Base-by-base conservation (phyloP, 2,888 invertebrate species). In the Cryptus armator region DNA sequence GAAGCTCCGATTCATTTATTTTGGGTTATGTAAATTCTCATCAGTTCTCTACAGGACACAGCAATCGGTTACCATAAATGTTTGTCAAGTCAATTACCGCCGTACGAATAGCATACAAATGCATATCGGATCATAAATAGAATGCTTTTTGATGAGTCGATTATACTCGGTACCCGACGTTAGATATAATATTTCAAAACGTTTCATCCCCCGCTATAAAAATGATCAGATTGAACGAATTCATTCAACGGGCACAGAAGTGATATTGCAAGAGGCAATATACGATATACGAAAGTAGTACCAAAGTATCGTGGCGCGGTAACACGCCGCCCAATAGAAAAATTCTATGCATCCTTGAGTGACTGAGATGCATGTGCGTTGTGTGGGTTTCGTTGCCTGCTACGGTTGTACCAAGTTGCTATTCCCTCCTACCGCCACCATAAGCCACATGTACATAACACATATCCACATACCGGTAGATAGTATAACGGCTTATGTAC, bases 271-370 rank as follows among this genome's bases (percentile, higher is more conserved):
- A 46, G 64, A 43, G 10, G 10, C 32, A 16, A 24, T 37, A 68
- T 80, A 76, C 67, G 68, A 72, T 68, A 46, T 67, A 51, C 29
- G 44, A 59, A 72, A 77, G 84, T 74, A 67, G 74, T 67, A 72
- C 76, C 77, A 72, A 82, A 76, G 76, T 76, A 83, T 86, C 81
- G 79, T 64, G 66, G 66, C 67, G 84, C 46, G 81, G 78, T 70
- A 80, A 84, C 76, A 85, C 79, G 79, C 64, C 48, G 80, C 76
- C 74, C 75, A 82, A 86, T 83, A 81, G 86, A 86, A 87, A 87
- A 87, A 87, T 87, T 85, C 86, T 87, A 87, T 87, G 87, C 86
- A 87, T 87, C 86, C 74, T 81, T 87, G 86, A 86, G 87, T 87
- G 83, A 77, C 75, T 83, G 82, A 71, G 56, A 79, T 81, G 77